These are phyloP conservation scores for Molanna angustata DNA, from an alignment of 2,888 invertebrate species.

Conservation along the genomic window DNA sequence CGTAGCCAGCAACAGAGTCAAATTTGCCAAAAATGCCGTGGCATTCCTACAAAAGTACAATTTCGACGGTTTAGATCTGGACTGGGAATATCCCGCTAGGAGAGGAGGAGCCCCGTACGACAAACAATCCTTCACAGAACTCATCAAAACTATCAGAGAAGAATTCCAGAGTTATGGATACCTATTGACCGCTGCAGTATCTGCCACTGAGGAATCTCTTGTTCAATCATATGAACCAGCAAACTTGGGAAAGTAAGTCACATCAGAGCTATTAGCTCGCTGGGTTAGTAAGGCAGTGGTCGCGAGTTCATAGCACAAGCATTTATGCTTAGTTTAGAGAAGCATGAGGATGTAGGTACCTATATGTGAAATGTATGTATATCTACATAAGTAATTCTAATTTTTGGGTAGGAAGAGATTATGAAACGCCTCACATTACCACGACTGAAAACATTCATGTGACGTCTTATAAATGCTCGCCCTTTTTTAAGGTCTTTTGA, in stretches of 20 bases:
- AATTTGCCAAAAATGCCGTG: constrained; percentile 57
- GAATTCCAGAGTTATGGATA: constrained; percentile 54
- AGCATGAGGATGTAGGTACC: too few species aligned
- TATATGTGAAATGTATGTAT: too few species aligned
- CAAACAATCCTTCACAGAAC: constrained; percentile 49
- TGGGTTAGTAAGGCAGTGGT: too few species aligned
- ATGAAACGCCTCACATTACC: too few species aligned
- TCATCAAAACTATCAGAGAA: constrained; percentile 56
- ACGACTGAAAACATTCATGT: too few species aligned
- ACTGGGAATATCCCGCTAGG: constrained; percentile 66
- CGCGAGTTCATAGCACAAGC: too few species aligned
- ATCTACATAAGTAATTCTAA: too few species aligned
- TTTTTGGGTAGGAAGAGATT: too few species aligned
- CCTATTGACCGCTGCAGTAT: constrained; percentile 59
- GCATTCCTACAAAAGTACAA: constrained; percentile 53
- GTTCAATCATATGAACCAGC: constrained; percentile 55
- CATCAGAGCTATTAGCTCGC: too few species aligned
- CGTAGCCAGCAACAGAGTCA: constrained; percentile 33
- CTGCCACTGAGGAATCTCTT: constrained; percentile 50
- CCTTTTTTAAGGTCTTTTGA: too few species aligned
- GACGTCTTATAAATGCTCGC: too few species aligned
- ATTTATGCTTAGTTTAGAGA: too few species aligned
- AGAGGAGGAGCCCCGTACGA: constrained; percentile 39
- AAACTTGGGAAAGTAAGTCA: constrained; percentile 47
- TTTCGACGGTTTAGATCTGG: constrained; percentile 71